Evolutionary conservation across 2,888 invertebrate species (phyloP), one percentile per base, ranked within the genome.

Genomic region (Cryptus armator): DNA sequence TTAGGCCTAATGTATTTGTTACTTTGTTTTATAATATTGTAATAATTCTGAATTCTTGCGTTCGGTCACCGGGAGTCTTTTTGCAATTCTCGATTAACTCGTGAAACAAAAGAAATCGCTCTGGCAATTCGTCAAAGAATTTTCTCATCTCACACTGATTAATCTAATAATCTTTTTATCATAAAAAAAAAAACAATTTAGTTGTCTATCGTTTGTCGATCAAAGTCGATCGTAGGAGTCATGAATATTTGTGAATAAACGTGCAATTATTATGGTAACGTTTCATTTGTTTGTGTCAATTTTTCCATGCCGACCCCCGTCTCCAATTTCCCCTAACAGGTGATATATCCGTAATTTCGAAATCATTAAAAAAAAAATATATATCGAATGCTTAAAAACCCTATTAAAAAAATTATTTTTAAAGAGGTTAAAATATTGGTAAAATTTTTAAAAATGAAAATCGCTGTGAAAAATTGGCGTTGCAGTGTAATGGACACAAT

Each of bases 1-100:
- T 88, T 89, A 91, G 87, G 76, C 87, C 64, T 87, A 87, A 87
- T 86, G 89, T 89, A 90, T 90, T 89, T 86, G 87, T 90, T 90
- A 89, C 88, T 84, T 88, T 89, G 86, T 87, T 87, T 62, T 67
- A 53, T 64, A 43, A 67, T 59, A 84, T 48, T 84, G 86, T 86
- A 85, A 86, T 86, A 80, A 37, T 37, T 81, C 78, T 83, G 29
- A 82, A 53, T 77, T 51, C 68, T 72, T 76, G 44, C 64, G 66
- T 79, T 71, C 64, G 46, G 16, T 46, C 59, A 24, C 14, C 66
- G 37, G 19, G 51, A 48, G 48, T 70, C 37, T 16, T 12, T 70
- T 66, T 74, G 48, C 19, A 19, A 32, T 74, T 64, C 29, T 29
- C 46, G 43, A 72, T 48, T 4, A 74, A 77, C 24, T 51, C 24